Conservation (phyloP, 2,113 vertebrate genomes). For the Plecotus auritus region DNA sequence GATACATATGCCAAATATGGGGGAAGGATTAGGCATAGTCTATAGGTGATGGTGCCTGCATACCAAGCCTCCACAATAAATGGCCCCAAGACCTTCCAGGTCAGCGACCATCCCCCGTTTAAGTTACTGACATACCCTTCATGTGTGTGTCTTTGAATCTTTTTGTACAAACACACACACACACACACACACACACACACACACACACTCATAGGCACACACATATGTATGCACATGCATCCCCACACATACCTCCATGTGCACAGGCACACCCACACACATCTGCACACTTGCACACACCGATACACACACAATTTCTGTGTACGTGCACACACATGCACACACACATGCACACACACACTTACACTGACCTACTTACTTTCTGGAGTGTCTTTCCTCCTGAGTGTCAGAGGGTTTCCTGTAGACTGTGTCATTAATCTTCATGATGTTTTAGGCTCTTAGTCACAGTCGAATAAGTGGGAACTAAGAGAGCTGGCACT, state of each 20-base stretch:
- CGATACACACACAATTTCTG: too few species aligned
- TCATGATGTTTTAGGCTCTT: neutral
- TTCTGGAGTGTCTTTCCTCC: neutral
- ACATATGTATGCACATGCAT: too few species aligned
- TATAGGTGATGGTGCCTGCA: neutral
- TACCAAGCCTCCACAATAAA: neutral
- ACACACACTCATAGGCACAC: neutral
- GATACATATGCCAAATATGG: neutral
- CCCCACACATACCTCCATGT: neutral
- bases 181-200: neutral
- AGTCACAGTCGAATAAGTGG: neutral
- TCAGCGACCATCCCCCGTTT: rapidly evolving
- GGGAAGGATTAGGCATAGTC: neutral
- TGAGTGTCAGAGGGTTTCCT: neutral
- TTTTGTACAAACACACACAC: neutral
- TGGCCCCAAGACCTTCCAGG: too few species aligned
- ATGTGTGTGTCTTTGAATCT: neutral
- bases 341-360: neutral
- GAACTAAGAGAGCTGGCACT: neutral
- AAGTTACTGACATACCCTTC: neutral
- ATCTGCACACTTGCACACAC: neutral
- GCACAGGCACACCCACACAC: neutral
- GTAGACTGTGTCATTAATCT: neutral
- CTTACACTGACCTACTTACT: neutral
- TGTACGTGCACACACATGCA: neutral